Evolutionary conservation across 2,797 vertebrate species (phyloP), one percentile per base, ranked within the genome.

Genomic region (Diplodus puntazzo): DNA sequence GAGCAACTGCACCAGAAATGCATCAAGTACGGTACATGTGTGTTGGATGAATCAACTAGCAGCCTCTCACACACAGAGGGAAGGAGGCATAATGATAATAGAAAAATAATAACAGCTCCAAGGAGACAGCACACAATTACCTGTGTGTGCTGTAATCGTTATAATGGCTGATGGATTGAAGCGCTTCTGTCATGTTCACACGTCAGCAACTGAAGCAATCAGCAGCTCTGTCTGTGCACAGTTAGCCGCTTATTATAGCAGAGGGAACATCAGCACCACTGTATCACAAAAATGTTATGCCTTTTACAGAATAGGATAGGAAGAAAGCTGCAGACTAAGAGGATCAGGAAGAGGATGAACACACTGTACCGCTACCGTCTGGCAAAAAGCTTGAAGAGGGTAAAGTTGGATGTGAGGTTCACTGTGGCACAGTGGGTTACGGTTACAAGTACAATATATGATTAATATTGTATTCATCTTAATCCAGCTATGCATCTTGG

Each of bases 131-230:
- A 48, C 14, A 1, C 75, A 82, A 83, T 86, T 75, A 86, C 45
- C 60, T 49, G 14, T 25, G 72, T 77, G 63, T 52, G 76, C 52
- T 67, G 78, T 63, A 61, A 61, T 39, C 69, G 58, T 23, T 59
- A 42, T 65, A 84, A 86, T 79, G 65, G 57, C 45, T 62, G 62
- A 59, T 74, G 66, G 52, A 65, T 71, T 62, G 52, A 77, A 61
- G 73, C 76, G 72, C 55, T 48, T 69, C 27, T 62, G 45, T 82
- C 76, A 58, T 58, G 50, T 13, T 75, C 66, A 64, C 49, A 73
- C 57, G 65, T 84, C 78, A 82, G 69, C 62, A 42, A 21, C 61
- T 69, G 66, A 76, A 62, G 65, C 57, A 71, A 80, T 55, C 52
- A 60, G 39, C 69, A 20, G 14, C 9, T 39, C 13, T 62, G 66